These are phyloP conservation scores for Phalanger gymnotis DNA, from an alignment of 2,797 vertebrate genomes.

Conservation along the genomic window DNA sequence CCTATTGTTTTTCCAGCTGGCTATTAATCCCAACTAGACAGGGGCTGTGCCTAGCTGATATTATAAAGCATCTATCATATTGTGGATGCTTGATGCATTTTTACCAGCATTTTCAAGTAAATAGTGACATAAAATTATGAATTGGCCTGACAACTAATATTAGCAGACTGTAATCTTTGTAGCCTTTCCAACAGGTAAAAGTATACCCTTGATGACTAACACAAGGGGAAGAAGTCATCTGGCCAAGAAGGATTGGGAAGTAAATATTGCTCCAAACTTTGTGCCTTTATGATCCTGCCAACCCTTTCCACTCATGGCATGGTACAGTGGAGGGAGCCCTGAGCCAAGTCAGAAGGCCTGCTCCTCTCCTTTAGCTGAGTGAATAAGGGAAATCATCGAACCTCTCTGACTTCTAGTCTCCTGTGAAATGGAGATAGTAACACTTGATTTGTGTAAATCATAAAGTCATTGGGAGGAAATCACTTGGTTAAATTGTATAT, in stretches of 20 bases:
- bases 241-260: not conserved
- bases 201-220: not conserved
- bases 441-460: not conserved
- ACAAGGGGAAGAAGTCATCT: not conserved
- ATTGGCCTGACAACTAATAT: slow-evolving; percentile 7
- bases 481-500: not conserved
- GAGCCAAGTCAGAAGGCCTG: not conserved
- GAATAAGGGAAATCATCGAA: not conserved
- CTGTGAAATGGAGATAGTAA: not conserved
- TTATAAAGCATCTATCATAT: slow-evolving; percentile 53
- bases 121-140: slow-evolving; percentile 25
- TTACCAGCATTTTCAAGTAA: slow-evolving; percentile 21
- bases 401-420: not conserved
- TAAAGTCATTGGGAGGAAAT: not conserved
- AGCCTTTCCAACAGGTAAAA: not conserved
- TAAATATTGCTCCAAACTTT: not conserved
- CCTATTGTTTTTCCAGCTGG: slow-evolving; percentile 57
- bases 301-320: not conserved
- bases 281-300: not conserved
- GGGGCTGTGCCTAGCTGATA: slow-evolving; percentile 48
- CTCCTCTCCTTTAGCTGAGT: not conserved
- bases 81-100: slow-evolving; percentile 37
- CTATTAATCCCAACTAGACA: slow-evolving; percentile 57
- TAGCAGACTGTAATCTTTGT: slow-evolving; percentile 13
- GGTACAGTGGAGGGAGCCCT: not conserved